Evolutionary conservation across 2,888 invertebrate genomes (phyloP), one percentile per base, ranked within the genome.

Genomic region (Melieria omissa): DNA sequence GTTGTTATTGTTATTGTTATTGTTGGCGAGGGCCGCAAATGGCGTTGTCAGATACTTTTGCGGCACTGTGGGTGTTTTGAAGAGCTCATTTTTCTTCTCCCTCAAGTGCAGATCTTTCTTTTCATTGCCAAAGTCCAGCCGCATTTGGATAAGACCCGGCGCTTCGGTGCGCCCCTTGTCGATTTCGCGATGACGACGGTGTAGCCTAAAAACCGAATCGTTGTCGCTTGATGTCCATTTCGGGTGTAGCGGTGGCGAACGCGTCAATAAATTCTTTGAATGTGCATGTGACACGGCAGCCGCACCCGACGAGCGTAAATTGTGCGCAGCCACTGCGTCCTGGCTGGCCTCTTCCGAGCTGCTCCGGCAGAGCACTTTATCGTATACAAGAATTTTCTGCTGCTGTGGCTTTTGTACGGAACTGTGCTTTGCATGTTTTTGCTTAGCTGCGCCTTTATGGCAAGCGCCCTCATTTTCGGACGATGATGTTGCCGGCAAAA

Each of bases 41-140:
- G 29, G 6, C 58, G 70, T 29, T 49, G 75, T 12, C 61, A 76
- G 46, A 73, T 78, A 77, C 54, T 79, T 80, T 41, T 69, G 67
- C 12, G 80, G 80, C 60, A 80, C 75, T 41, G 73, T 74, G n/a
- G 81, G 79, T 10, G 81, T 80, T 67, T 81, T 81, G 65, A 81
- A 81, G n/a, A 81, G 72, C 49, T 79, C 77, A 29, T 71, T 75
- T 5, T 70, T 78, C 42, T 79, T 77, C 60, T 77, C 72, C 3
- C 71, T 69, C 9, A 79, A 61, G n/a, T 74, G 64, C 14, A 78
- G 65, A 41, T 74, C 66, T 70, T 80, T 78, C 14, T 78, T 79
- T 42, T 79, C 77, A 47, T 78, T 76, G 5, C 52, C 41, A 71
- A 62, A 76, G 72, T 76, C 77, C 9, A 77, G 67, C 54, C 72